phyloP scores from a whole-genome alignment of 2,797 vertebrate genomes.

The Ptychadena robeensis region DNA sequence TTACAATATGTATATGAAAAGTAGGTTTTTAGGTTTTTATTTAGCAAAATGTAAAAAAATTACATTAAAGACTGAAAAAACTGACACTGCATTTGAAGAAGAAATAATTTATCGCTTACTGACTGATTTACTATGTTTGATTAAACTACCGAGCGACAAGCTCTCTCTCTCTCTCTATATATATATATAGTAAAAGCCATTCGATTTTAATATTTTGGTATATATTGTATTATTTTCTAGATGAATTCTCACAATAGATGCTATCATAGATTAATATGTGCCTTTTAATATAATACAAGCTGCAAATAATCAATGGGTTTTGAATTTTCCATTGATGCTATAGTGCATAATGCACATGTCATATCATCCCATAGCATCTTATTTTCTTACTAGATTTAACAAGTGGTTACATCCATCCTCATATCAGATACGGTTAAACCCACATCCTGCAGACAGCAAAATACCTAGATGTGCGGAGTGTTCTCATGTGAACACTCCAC shows the following conservation, averaged over 20 bases:
- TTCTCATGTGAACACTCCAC: conserved; percentile 33
- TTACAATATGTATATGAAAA: too few relatives aligned
- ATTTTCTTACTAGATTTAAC: conserved; percentile 12
- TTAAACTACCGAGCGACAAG: too few relatives aligned
- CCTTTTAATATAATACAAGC: too few relatives aligned
- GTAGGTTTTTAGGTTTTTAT: too few relatives aligned
- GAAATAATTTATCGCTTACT: too few relatives aligned
- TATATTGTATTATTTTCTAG: not conserved
- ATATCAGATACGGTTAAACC: conserved; percentile 46
- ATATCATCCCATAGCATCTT: not conserved
- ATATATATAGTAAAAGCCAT: too few relatives aligned
- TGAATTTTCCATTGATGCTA: not conserved
- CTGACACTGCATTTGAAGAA: too few relatives aligned
- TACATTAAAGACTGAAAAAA: too few relatives aligned
- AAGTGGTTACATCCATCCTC: conserved; percentile 28
- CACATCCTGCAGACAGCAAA: conserved; percentile 30
- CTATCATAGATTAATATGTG: not conserved
- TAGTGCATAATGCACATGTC: not conserved
- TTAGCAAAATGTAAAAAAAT: too few relatives aligned
- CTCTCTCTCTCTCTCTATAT: too few relatives aligned
- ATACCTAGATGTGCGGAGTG: conserved; percentile 44
- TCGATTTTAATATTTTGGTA: not conserved
- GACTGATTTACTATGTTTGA: too few relatives aligned
- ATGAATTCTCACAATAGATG: too few relatives aligned
- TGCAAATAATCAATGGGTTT: not conserved